phyloP scores from a whole-genome alignment of 2,113 vertebrate species.

The Aegotheles bennettii region DNA sequence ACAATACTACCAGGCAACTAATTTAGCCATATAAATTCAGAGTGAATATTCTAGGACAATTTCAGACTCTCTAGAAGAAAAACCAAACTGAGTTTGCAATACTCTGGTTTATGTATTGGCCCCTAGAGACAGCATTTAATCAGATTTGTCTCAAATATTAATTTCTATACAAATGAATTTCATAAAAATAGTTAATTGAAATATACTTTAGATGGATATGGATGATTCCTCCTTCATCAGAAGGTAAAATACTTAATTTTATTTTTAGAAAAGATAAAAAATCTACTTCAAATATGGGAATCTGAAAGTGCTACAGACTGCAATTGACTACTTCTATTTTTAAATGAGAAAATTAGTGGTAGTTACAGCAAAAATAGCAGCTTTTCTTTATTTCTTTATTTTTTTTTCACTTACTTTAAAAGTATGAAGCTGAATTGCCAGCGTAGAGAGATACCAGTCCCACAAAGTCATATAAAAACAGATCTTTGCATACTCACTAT shows the following conservation, averaged over 20 bases:
- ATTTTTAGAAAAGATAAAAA: background rate
- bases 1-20: background rate
- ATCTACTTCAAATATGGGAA: background rate
- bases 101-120: background rate
- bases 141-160: background rate
- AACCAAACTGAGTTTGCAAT: background rate
- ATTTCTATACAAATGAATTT: background rate
- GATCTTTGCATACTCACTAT: background rate
- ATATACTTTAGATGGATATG: background rate
- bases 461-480: accelerated
- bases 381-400: background rate
- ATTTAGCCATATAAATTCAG: background rate
- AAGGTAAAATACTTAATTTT: background rate
- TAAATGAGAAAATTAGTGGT: background rate
- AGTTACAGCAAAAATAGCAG: background rate
- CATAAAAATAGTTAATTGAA: background rate
- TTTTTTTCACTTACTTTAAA: background rate
- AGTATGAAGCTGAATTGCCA: background rate
- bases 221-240: background rate
- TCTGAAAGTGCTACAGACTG: background rate
- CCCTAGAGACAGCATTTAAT: background rate
- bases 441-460: background rate
- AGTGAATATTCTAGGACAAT: background rate
- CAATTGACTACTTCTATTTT: background rate
- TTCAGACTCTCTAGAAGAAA: background rate